Evolutionary conservation across 2,888 invertebrate species (phyloP).

Genomic region (Ectemnius lituratus): DNA sequence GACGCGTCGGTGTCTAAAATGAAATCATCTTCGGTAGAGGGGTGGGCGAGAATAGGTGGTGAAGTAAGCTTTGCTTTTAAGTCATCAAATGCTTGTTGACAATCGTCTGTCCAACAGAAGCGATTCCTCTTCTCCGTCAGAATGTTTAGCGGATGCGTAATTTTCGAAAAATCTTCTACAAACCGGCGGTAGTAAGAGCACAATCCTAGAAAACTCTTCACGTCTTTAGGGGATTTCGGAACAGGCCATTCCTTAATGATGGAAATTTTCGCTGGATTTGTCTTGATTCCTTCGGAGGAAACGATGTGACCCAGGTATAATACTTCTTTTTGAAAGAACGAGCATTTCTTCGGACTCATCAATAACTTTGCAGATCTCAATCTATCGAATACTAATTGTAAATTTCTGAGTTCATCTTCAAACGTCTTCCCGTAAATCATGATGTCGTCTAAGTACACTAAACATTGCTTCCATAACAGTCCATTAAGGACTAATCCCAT

Average conservation of each 20-base stretch:
- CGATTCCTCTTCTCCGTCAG: too few species aligned
- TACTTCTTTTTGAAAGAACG: conserved; percentile 2
- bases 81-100: not conserved
- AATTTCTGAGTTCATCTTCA: not conserved
- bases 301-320: conserved; percentile 8
- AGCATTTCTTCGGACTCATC: conserved; percentile 11
- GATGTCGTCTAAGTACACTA: conserved; percentile 3
- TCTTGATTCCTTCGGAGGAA: not conserved
- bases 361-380: not conserved
- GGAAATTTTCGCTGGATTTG: not conserved
- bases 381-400: not conserved
- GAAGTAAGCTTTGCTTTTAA: conserved; percentile 1
- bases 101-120: conserved; percentile 20
- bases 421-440: not conserved
- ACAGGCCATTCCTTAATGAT: not conserved
- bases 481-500: not conserved
- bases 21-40: not conserved
- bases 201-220: not conserved
- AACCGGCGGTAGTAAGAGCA: conserved; percentile 13
- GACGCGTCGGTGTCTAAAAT: conserved; percentile 41
- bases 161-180: not conserved
- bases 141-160: too few species aligned
- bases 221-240: not conserved
- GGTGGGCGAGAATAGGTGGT: not conserved
- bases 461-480: conserved; percentile 5